Percentiles rank a stretch among this genome's conserved stretches.
Conservation (phyloP, 37 sponge, comb jelly and placozoan genomes). For the Bolinopsis microptera region DNA sequence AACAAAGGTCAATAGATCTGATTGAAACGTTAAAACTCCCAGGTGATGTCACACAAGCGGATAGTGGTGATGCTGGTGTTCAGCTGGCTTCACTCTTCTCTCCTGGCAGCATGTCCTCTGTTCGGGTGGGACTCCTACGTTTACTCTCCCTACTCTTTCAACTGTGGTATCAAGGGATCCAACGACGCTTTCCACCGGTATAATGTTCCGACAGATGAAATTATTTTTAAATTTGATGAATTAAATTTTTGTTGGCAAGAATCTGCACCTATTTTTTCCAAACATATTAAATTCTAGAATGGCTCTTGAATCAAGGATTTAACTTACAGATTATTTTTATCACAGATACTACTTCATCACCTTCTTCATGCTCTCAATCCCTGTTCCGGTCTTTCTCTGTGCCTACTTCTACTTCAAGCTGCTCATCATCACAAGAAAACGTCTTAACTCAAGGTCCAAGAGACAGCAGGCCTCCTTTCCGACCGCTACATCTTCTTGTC, state of each 20-base stretch:
- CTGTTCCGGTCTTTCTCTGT: conserved; percentile 48
- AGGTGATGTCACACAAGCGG: conserved; percentile 62
- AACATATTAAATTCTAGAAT: neutral
- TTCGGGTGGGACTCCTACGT: conserved; percentile 51
- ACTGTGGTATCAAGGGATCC: conserved; percentile 45
- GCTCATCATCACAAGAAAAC: neutral
- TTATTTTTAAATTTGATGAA: neutral
- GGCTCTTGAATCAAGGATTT: no score
- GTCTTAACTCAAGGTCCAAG: neutral
- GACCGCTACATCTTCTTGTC: neutral
- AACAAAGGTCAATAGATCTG: no score
- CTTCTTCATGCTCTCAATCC: conserved; percentile 54
- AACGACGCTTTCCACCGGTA: conserved; percentile 10
- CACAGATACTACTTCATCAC: conserved; percentile 64
- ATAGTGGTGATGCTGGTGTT: conserved; percentile 43
- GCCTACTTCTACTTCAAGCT: conserved; percentile 54
- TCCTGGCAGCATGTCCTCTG: conserved; percentile 51
- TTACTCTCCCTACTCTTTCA: conserved; percentile 42
- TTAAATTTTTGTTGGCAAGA: neutral
- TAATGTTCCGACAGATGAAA: no score
- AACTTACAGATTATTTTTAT: no score
- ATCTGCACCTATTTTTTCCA: neutral
- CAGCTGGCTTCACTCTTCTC: conserved; percentile 44
- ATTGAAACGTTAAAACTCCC: no score
- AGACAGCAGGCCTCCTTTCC: neutral